A percentile compares a stretch with the other conserved stretches of the same genome.
Conservation (phyloP, 2,888 invertebrate genomes). For the Abscondita cerata region DNA sequence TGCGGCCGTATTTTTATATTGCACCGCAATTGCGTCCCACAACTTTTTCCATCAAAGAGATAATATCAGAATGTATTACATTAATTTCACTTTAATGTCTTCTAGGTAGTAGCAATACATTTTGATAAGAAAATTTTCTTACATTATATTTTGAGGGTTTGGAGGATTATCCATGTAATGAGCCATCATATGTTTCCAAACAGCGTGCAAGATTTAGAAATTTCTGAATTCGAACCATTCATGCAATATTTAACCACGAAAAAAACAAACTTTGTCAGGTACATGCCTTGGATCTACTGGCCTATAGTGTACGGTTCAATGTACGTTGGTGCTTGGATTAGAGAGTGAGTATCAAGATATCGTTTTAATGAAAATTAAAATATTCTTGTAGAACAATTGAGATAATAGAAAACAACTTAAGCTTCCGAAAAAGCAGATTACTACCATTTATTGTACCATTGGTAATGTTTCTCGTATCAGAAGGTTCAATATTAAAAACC, state of each 20-base stretch:
- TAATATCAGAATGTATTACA: slow-evolving; percentile 76
- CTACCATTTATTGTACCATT: slow-evolving; percentile 41
- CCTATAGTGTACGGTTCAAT: slow-evolving; percentile 33
- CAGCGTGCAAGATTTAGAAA: slow-evolving; percentile 75
- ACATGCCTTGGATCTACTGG: slow-evolving; percentile 33
- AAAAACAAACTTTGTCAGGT: slow-evolving; percentile 50
- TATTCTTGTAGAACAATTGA: slow-evolving; percentile 10
- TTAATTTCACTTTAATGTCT: slow-evolving; percentile 70
- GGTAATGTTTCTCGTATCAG: slow-evolving; percentile 36
- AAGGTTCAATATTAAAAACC: slow-evolving; percentile 47
- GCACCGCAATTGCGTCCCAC: slow-evolving; percentile 68
- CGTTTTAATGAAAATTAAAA: too few species aligned
- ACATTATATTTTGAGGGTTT: slow-evolving; percentile 64
- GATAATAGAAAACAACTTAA: neutral
- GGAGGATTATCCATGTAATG: slow-evolving; percentile 76
- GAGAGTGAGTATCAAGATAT: slow-evolving; percentile 31
- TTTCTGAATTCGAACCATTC: slow-evolving; percentile 70
- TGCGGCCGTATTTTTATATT: slow-evolving; percentile 65
- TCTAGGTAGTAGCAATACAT: slow-evolving; percentile 58
- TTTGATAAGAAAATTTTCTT: too few species aligned
- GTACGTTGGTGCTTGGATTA: slow-evolving; percentile 29
- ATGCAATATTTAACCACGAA: slow-evolving; percentile 69
- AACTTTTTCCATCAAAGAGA: slow-evolving; percentile 77
- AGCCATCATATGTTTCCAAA: slow-evolving; percentile 83
- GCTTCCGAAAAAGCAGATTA: slow-evolving; percentile 19